These are phyloP conservation scores for Sinocyclocheilus anophthalmus DNA, from an alignment of 2,113 vertebrate genomes.

Conservation along the genomic window DNA sequence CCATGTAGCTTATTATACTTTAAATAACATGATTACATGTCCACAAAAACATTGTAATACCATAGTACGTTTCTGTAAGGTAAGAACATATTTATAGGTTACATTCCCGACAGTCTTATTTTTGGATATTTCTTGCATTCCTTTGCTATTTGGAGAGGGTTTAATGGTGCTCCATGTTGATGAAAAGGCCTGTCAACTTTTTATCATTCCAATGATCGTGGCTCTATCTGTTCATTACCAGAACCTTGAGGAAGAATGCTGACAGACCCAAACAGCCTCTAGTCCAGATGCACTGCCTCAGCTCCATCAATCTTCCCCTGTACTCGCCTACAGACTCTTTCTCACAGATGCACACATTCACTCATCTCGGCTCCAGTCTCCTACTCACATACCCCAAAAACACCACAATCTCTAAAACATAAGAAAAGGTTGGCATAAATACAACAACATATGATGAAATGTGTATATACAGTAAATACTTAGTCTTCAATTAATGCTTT, in stretches of 20 bases:
- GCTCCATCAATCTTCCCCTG: slow-evolving; percentile 60
- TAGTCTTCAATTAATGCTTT: not conserved
- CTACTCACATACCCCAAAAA: not conserved
- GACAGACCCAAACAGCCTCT: slow-evolving; percentile 61
- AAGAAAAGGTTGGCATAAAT: not conserved
- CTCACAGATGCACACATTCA: slow-evolving; percentile 33
- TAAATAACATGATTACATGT: not conserved
- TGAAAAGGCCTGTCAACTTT: slow-evolving; percentile 60
- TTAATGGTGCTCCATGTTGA: slow-evolving; percentile 60
- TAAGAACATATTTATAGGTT: not conserved
- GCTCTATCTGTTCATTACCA: slow-evolving; percentile 68
- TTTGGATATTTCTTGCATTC: not conserved
- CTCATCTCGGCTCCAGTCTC: slow-evolving; percentile 18
- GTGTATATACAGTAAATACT: not conserved
- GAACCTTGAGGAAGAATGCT: slow-evolving; percentile 65
- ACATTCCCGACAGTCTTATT: not conserved
- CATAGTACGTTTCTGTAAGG: not conserved
- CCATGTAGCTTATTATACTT: not conserved
- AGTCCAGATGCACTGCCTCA: slow-evolving; percentile 56
- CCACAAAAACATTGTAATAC: not conserved
- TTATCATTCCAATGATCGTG: slow-evolving; percentile 64
- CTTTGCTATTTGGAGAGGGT: slow-evolving; percentile 20
- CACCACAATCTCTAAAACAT: not conserved
- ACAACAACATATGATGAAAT: not conserved
- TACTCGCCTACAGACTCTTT: slow-evolving; percentile 23